A percentile compares a stretch with the other conserved stretches of the same genome.
These are phyloP conservation scores for Pteruthius melanotis DNA, from an alignment of 2,113 vertebrate species.

Conservation along the genomic window DNA sequence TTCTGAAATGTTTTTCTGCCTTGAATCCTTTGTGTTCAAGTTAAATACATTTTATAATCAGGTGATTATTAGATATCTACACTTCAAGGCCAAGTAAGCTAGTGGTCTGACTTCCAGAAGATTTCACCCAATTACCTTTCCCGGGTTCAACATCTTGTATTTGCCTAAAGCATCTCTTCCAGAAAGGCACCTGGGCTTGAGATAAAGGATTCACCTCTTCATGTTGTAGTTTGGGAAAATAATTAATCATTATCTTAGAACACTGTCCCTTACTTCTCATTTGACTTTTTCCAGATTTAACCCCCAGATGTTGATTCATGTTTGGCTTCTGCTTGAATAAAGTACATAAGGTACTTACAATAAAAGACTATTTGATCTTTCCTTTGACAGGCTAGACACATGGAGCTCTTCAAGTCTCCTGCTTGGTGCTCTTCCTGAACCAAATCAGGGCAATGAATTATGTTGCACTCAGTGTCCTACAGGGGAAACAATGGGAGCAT, in stretches of 20 bases:
- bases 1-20: neutral
- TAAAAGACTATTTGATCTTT: neutral
- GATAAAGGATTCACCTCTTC: neutral
- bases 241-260: neutral
- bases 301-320: neutral
- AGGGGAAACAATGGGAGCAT: neutral
- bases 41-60: neutral
- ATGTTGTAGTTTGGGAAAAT: neutral
- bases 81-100: neutral
- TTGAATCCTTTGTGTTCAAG: neutral
- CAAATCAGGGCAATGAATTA: neutral
- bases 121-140: neutral
- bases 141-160: neutral
- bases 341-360: neutral
- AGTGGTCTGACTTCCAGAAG: neutral
- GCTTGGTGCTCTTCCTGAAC: neutral
- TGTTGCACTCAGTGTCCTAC: neutral
- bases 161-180: conserved; percentile 4
- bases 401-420: neutral
- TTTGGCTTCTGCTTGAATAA: neutral
- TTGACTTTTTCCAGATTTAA: conserved; percentile 20
- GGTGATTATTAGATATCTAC: neutral
- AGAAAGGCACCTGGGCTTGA: neutral
- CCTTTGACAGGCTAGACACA: conserved; percentile 25
- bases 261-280: neutral